These are phyloP conservation scores for Turritopsis rubra DNA, from an alignment of 30 jellyfish, hydroid and myxozoan genomes.

Conservation along the genomic window DNA sequence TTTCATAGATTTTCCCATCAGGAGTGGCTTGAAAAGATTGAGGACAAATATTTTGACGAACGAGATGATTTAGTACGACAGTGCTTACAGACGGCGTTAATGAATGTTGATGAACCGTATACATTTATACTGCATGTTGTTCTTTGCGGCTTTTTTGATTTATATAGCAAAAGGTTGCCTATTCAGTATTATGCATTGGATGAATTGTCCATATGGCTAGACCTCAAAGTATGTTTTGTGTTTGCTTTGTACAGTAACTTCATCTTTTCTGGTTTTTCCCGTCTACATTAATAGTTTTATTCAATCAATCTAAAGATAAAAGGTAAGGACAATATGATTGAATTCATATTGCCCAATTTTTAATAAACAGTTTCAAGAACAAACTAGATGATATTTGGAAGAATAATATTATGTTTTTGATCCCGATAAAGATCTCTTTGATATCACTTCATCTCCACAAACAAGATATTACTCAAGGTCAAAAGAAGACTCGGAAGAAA, in stretches of 20 bases:
- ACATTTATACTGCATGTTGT: constrained; percentile 25
- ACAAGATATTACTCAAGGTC: too few species aligned
- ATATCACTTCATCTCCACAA: too few species aligned
- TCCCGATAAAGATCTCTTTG: too few species aligned
- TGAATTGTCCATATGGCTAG: constrained; percentile 20
- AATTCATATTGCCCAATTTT: too few species aligned
- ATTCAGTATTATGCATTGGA: constrained; percentile 25
- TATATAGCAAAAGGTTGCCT: constrained; percentile 27
- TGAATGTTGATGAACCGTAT: constrained; percentile 27
- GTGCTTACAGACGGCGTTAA: constrained; percentile 18
- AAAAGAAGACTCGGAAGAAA: too few species aligned
- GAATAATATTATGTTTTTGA: too few species aligned
- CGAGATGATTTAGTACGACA: constrained; percentile 42
- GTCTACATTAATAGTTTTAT: too few species aligned
- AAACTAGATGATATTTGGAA: too few species aligned
- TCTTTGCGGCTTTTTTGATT: constrained; percentile 33
- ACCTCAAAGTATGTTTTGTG: constrained; percentile 14
- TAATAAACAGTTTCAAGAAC: too few species aligned
- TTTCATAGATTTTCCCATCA: constrained; percentile 20
- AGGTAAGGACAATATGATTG: too few species aligned
- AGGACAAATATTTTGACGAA: constrained; percentile 28
- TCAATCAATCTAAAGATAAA: too few species aligned
- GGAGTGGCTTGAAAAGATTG: constrained; percentile 34
- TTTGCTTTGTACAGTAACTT: neutral
- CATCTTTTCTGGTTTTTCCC: too few species aligned